A percentile compares a stretch with the other conserved stretches of the same genome.
Evolutionary conservation across 1,140 invertebrate species (phyloP).

Genomic region (Philotrypesis tridentata): DNA sequence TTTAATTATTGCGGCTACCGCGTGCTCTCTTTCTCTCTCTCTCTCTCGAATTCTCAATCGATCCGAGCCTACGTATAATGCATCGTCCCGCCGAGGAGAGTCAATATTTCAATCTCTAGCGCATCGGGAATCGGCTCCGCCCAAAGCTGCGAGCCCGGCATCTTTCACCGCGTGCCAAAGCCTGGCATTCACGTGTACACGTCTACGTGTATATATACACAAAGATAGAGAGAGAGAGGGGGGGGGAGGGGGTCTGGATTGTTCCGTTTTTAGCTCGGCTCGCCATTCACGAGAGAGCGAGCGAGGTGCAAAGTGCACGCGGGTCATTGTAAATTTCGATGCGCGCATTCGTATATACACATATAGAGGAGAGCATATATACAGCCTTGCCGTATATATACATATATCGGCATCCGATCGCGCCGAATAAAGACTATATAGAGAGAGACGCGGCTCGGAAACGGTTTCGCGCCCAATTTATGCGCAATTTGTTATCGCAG

Average conservation of each 20-base stretch:
- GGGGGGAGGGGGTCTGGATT: no score
- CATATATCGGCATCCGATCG: neutral
- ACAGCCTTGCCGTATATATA: neutral
- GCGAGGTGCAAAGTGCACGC: conserved; percentile 7
- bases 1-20: no score
- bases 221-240: no score
- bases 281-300: neutral
- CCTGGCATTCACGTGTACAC: neutral
- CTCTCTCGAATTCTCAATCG: no score
- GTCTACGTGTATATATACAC: no score
- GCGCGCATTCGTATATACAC: no score
- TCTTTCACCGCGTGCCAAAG: no score
- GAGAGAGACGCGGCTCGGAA: neutral
- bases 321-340: conserved; percentile 7
- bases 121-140: neutral
- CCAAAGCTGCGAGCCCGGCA: neutral
- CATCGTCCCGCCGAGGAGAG: neutral
- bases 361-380: no score
- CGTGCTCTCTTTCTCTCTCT: no score
- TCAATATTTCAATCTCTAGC: neutral
- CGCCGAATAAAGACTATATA: neutral
- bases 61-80: no score
- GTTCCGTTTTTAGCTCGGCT: neutral
- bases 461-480: conserved; percentile 31
- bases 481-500: conserved; percentile 32